Conservation (phyloP, 2,113 vertebrate species). For the Leptobrachium ailaonicum region DNA sequence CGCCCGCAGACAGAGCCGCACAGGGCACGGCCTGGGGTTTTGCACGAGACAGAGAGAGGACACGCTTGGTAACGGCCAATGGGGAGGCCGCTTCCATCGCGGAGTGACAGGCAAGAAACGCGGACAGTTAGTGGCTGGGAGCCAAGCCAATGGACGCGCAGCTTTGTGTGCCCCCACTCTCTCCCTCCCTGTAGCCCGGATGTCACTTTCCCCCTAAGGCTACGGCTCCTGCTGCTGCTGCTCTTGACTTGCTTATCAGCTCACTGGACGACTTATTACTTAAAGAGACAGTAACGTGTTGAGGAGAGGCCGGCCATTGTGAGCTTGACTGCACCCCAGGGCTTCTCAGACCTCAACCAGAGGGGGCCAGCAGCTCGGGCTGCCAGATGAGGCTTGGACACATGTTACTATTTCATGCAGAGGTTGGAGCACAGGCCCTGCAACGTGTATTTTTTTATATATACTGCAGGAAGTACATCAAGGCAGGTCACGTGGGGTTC, state of each 20-base stretch:
- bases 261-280: constrained; percentile 6
- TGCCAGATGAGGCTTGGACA: no score
- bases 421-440: no score
- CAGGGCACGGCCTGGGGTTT: constrained; percentile 10
- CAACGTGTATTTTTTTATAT: no score
- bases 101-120: constrained; percentile 17
- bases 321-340: no score
- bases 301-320: neutral
- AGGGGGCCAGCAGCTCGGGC: no score
- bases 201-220: constrained; percentile 32
- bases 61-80: constrained; percentile 17
- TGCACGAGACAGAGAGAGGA: constrained; percentile 30
- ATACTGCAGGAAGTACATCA: no score
- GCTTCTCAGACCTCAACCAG: no score
- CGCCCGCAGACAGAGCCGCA: constrained; percentile 23
- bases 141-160: constrained; percentile 20
- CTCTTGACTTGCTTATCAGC: constrained; percentile 25
- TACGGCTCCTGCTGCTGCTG: constrained; percentile 25
- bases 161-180: constrained; percentile 10
- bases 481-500: no score
- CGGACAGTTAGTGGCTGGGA: constrained; percentile 22
- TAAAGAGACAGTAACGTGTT: constrained; percentile 35
- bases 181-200: constrained; percentile 36
- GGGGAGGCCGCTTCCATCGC: neutral
- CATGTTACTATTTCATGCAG: no score